Base-by-base conservation (phyloP, 2,797 vertebrate species). In the Sorex maritimensis region DNA sequence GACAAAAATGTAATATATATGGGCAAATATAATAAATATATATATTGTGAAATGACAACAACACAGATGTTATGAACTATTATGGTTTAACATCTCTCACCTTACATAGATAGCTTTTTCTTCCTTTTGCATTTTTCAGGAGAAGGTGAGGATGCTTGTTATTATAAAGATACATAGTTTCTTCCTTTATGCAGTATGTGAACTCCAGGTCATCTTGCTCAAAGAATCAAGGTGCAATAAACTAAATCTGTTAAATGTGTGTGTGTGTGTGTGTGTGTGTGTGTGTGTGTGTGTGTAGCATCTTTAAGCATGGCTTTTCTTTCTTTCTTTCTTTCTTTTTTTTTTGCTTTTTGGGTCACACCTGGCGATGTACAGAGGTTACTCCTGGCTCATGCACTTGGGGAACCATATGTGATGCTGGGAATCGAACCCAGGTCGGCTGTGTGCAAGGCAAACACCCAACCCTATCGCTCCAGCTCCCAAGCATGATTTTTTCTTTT, bases 1-100 rank as follows among this genome's bases (percentile, higher is more conserved):
- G 41, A 75, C 44, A 81, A 88, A 90, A 63, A 2, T 46, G 11
- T 19, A 65, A 86, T 71, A 52, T 38, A 84, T 72, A 85, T 46
- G n/a, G 52, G 3, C 81, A n/a, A 55, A 12, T 30, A 69, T 77
- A 12, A 81, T 69, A 69, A 0, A 71, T 23, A 73, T 52, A 81
- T 44, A 63, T 12, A 28, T 11, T 75, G 6, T 81, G 21, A 90
- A 81, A 81, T 81, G 19, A 63, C 52, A 61, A 19, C 15, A 52
- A 71, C 14, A 41, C 81, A 26, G n/a, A 30, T 69, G 58, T 61
- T 61, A 61, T 61, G 58, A 81, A 17, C 83, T 81, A 14, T 52
- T 55, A 68, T 26, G 55, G 15, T 88, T 72, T 61, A 75, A 77
- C 24, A 81, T 21, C 13, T 65, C 58, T 73, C 75, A 84, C 21